Percentiles rank a stretch among this genome's conserved stretches.
Evolutionary conservation across 2,888 invertebrate species (phyloP).

Genomic region (Lithodes maja): DNA sequence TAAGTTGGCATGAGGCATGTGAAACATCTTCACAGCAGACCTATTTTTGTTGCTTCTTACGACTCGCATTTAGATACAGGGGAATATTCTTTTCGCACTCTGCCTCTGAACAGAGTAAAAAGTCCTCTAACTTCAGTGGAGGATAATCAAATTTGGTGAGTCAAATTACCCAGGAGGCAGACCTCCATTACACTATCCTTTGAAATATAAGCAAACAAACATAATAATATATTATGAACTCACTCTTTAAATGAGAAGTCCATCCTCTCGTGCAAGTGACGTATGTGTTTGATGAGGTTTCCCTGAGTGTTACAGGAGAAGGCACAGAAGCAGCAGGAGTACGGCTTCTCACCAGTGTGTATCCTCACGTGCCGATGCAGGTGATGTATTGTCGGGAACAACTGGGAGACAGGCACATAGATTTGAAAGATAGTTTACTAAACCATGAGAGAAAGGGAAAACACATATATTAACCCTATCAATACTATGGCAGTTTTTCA

Average conservation of each 20-base stretch:
- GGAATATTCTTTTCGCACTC: no score
- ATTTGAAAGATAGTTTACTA: no score
- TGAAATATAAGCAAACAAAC: background rate
- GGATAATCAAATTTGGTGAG: background rate
- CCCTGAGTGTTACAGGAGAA: slow-evolving; percentile 72
- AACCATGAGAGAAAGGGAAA: no score
- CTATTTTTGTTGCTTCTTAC: no score
- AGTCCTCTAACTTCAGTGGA: no score
- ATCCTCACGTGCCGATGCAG: slow-evolving; percentile 71
- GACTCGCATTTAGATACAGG: no score
- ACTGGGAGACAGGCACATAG: slow-evolving; percentile 32
- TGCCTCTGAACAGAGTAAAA: no score
- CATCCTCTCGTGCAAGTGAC: slow-evolving; percentile 71
- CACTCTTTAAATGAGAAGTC: slow-evolving; percentile 72
- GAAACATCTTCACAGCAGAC: no score
- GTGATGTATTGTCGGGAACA: slow-evolving; percentile 72
- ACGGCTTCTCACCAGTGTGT: slow-evolving; percentile 71
- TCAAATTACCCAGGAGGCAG: background rate
- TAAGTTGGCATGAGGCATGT: no score
- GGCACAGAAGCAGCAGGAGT: slow-evolving; percentile 71
- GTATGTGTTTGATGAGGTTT: slow-evolving; percentile 72
- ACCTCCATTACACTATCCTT: background rate
- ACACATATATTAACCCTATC: no score
- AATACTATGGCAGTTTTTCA: no score
- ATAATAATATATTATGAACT: no score